phyloP scores from a whole-genome alignment of 2,888 invertebrate species.

The Autographa gamma region DNA sequence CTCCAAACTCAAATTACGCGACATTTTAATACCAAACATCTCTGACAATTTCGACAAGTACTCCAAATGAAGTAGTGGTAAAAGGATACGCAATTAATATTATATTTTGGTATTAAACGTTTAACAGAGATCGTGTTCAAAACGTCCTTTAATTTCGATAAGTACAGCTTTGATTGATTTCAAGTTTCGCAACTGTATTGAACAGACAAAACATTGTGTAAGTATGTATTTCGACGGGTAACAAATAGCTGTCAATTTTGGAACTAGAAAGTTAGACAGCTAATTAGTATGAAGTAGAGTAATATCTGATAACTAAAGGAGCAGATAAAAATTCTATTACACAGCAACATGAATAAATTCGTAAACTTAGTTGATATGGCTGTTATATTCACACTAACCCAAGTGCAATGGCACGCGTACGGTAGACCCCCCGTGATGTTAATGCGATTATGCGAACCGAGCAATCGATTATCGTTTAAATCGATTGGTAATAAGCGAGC shows the following conservation, averaged over 20 bases:
- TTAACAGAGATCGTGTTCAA: conserved; percentile 60
- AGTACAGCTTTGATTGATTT: conserved; percentile 68
- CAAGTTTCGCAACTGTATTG: conserved; percentile 58
- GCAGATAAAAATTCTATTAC: conserved; percentile 51
- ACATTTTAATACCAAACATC: conserved; percentile 41
- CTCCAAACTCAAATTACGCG: conserved; percentile 50
- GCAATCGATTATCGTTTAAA: conserved; percentile 78
- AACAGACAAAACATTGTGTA: conserved; percentile 53
- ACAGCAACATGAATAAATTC: conserved; percentile 36
- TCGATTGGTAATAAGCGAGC: conserved; percentile 75
- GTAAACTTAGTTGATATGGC: conserved; percentile 33
- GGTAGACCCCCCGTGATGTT: conserved; percentile 79
- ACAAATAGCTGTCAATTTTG: conserved; percentile 62
- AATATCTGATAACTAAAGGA: conserved; percentile 42
- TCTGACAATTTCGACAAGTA: conserved; percentile 30
- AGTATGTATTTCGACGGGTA: conserved; percentile 48
- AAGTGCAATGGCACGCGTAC: conserved; percentile 62
- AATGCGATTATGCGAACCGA: conserved; percentile 80
- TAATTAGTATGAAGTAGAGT: conserved; percentile 53
- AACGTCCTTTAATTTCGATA: conserved; percentile 68
- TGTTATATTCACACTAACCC: conserved; percentile 45
- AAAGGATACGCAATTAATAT: conserved; percentile 56
- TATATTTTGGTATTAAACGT: conserved; percentile 42
- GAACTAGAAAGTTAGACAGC: conserved; percentile 45
- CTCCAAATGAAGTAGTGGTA: conserved; percentile 29